Evolutionary conservation across 2,888 invertebrate genomes (phyloP).

Genomic region (Drosophila limbata): DNA sequence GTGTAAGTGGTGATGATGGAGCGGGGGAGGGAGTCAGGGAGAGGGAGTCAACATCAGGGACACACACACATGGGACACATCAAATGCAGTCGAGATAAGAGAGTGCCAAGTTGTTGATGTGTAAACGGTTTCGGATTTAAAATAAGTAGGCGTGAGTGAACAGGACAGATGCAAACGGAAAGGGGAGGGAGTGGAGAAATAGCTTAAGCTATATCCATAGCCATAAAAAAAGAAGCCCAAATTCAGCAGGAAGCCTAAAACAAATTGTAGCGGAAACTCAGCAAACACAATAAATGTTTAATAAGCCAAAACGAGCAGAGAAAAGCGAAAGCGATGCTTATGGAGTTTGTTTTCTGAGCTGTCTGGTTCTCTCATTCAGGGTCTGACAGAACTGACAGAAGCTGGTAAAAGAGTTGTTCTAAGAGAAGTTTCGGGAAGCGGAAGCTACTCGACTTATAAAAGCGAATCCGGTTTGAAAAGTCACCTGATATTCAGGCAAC

Average conservation of each 20-base stretch:
- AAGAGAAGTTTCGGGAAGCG: conserved; percentile 60
- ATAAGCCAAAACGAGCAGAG: conserved; percentile 72
- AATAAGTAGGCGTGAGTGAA: conserved; percentile 59
- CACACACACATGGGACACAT: conserved; percentile 64
- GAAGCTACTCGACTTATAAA: conserved; percentile 55
- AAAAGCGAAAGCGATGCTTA: conserved; percentile 34
- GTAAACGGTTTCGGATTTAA: conserved; percentile 71
- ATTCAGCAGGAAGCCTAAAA: conserved; percentile 65
- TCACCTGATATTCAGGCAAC: conserved; percentile 20
- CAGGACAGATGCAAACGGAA: not conserved
- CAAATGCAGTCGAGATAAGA: conserved; percentile 66
- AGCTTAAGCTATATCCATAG: conserved; percentile 18
- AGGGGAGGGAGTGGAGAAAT: not conserved
- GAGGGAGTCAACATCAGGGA: not conserved
- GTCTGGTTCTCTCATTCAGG: conserved; percentile 5
- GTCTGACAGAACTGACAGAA: not conserved
- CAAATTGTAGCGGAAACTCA: conserved; percentile 77
- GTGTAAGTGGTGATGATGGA: conserved; percentile 47
- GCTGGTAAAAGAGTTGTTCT: conserved; percentile 5
- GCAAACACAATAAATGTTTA: conserved; percentile 80
- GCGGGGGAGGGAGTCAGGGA: not conserved
- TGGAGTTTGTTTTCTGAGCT: conserved; percentile 16
- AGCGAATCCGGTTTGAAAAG: conserved; percentile 32
- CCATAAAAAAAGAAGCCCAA: conserved; percentile 32
- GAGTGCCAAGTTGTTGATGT: conserved; percentile 70